phyloP scores from a whole-genome alignment of 2,113 vertebrate genomes.

The Cephalopholis sonnerati region DNA sequence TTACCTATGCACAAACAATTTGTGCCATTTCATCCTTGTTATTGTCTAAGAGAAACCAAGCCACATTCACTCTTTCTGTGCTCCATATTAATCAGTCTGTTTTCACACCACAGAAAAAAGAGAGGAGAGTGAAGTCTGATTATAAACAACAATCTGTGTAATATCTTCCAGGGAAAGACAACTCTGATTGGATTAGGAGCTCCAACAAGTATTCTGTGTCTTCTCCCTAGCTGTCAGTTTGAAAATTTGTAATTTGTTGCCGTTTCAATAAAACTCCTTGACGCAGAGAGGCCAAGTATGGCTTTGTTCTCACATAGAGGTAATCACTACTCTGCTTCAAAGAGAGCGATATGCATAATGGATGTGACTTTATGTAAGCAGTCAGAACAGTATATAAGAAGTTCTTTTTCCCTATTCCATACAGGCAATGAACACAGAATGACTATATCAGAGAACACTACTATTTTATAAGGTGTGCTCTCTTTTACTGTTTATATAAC shows the following conservation, averaged over 20 bases:
- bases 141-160: background rate
- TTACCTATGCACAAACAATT: constrained; percentile 19
- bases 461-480: too few species aligned
- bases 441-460: too few species aligned
- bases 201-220: background rate
- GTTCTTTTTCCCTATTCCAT: too few species aligned
- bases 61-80: background rate
- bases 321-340: too few species aligned
- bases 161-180: constrained; percentile 4
- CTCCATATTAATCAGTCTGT: background rate
- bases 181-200: constrained; percentile 15
- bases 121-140: background rate
- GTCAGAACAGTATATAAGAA: too few species aligned
- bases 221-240: background rate
- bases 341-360: background rate
- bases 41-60: background rate
- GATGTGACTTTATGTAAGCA: background rate
- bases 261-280: background rate
- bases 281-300: background rate
- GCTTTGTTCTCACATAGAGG: constrained; percentile 6
- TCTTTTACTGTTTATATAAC: too few species aligned
- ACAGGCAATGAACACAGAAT: too few species aligned
- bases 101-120: background rate
- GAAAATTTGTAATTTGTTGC: background rate
- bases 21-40: constrained; percentile 8